A percentile compares a stretch with the other conserved stretches of the same genome.
Conservation (phyloP, 2,797 vertebrate genomes). For the Eupleurogrammus muticus region DNA sequence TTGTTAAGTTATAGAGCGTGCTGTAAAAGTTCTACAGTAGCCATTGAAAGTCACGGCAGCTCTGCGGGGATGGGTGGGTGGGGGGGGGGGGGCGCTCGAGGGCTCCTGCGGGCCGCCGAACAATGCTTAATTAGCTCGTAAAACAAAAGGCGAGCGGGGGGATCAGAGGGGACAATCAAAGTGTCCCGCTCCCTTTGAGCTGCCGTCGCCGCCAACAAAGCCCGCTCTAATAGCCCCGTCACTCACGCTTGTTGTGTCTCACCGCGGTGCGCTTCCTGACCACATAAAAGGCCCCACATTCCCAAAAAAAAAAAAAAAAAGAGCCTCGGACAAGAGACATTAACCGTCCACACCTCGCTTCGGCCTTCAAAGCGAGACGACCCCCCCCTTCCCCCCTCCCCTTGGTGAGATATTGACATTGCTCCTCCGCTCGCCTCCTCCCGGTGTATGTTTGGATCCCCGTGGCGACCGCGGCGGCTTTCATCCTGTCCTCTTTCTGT, state of each 20-base stretch:
- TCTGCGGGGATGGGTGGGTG: constrained; percentile 53
- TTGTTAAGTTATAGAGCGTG: constrained; percentile 68
- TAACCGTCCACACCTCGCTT: constrained; percentile 73
- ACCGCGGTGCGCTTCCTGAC: constrained; percentile 82
- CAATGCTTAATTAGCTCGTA: constrained; percentile 87
- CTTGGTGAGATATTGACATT: constrained; percentile 69
- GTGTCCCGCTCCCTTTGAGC: constrained; percentile 75
- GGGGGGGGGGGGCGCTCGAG: constrained; percentile 29
- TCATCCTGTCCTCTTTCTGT: constrained; percentile 69
- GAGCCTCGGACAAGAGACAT: constrained; percentile 65
- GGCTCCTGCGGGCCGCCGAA: constrained; percentile 59
- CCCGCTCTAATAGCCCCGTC: constrained; percentile 75
- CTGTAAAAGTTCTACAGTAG: constrained; percentile 74
- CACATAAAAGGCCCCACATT: constrained; percentile 83
- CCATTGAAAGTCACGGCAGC: constrained; percentile 67
- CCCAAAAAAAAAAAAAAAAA: constrained; percentile 73
- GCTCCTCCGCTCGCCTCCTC: constrained; percentile 59
- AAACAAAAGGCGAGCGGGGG: constrained; percentile 83
- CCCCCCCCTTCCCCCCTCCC: constrained; percentile 38
- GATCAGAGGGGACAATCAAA: constrained; percentile 81
- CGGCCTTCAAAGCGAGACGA: constrained; percentile 67
- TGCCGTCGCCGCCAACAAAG: constrained; percentile 77
- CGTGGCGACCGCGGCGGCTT: constrained; percentile 63
- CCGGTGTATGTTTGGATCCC: constrained; percentile 67
- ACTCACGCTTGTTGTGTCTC: constrained; percentile 85